Evolutionary conservation across 2,797 vertebrate species (phyloP).

Genomic region (Tapirus indicus): DNA sequence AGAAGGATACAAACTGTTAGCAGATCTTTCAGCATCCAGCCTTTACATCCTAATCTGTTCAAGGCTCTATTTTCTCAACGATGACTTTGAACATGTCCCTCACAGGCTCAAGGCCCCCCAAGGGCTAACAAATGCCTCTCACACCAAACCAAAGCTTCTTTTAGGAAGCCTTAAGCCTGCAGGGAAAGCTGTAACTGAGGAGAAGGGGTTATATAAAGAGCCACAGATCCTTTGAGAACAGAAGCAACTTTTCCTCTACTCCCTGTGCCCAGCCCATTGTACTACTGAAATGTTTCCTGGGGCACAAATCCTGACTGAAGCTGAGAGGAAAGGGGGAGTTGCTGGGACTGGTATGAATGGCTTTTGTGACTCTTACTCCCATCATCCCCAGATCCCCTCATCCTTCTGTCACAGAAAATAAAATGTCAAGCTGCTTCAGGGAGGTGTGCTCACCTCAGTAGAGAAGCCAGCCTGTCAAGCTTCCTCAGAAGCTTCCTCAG

Average conservation of each 20-base stretch:
- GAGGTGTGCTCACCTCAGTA: neutral
- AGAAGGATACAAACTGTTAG: neutral
- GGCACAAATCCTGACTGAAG: neutral
- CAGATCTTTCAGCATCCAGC: neutral
- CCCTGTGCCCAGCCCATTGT: neutral
- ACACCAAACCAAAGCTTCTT: neutral
- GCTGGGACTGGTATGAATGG: neutral
- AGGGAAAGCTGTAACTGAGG: neutral
- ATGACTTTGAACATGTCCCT: neutral
- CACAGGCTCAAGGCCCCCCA: neutral
- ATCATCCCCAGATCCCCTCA: no score
- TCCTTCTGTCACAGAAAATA: neutral
- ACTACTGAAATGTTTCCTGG: neutral
- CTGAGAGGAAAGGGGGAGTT: neutral
- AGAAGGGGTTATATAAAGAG: neutral
- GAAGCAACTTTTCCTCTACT: neutral
- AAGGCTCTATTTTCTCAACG: neutral
- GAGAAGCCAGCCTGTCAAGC: neutral
- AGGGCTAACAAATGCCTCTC: neutral
- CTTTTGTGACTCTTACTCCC: neutral
- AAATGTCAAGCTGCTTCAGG: neutral
- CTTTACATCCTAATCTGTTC: neutral
- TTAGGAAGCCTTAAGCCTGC: neutral
- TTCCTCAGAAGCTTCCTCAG: rapidly evolving
- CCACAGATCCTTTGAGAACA: neutral